Evolutionary conservation across 2,113 vertebrate species (phyloP).

Genomic region (Oophaga pumilio): DNA sequence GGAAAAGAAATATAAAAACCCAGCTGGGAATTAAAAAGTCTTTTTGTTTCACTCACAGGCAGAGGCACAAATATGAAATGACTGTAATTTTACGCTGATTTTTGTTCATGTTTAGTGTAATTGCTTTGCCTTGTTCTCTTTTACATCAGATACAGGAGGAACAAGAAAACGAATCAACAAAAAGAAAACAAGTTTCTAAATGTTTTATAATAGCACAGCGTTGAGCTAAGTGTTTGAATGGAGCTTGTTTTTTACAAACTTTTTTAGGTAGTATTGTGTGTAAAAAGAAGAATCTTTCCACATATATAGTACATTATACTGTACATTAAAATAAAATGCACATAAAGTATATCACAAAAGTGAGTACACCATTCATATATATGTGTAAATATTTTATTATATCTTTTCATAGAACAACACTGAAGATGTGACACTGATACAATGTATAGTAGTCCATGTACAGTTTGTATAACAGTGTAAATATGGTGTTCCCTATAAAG

Average conservation of each 20-base stretch:
- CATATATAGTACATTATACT: background rate
- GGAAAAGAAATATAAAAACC: background rate
- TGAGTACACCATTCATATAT: too few species aligned
- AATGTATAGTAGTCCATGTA: too few species aligned
- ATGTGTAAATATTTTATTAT: too few species aligned
- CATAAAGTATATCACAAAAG: background rate
- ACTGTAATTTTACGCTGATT: slow-evolving; percentile 53
- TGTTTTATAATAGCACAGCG: slow-evolving; percentile 42
- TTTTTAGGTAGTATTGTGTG: too few species aligned
- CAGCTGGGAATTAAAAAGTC: slow-evolving; percentile 17
- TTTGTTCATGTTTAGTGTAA: slow-evolving; percentile 53
- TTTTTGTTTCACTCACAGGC: slow-evolving; percentile 13
- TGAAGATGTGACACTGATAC: too few species aligned
- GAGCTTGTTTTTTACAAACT: background rate
- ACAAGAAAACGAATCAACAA: slow-evolving; percentile 32
- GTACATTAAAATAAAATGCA: background rate
- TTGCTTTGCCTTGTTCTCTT: slow-evolving; percentile 54
- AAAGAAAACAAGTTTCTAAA: slow-evolving; percentile 40
- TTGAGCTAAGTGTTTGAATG: slow-evolving; percentile 22
- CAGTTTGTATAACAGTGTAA: too few species aligned
- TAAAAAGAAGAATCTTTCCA: background rate
- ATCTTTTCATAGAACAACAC: too few species aligned
- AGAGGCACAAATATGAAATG: slow-evolving; percentile 1
- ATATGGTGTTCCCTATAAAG: too few species aligned
- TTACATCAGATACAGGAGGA: background rate